Evolutionary conservation across 2,113 vertebrate genomes (phyloP), one percentile per base, ranked within the genome.

Genomic region (Xiphias gladius): DNA sequence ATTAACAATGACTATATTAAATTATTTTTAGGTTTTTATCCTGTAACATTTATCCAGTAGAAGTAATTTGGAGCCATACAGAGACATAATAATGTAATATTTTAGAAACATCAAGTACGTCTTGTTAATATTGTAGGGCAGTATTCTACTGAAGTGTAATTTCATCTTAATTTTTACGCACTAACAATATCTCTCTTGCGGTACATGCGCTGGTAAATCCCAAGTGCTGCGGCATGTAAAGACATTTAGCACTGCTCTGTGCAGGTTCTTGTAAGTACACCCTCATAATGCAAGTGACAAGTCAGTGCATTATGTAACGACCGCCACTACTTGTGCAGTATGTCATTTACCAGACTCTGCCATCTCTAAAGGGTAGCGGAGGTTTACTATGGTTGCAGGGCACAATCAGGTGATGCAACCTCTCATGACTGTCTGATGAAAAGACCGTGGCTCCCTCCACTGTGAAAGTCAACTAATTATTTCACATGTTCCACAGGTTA

Each of bases 401-500:
- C 73, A 57, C 79, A 78, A 83, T 83, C 85, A 76, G 58, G 32
- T 90, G 90, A 90, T 72, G 84, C 89, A 90, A 89, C 75, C 30
- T 64, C 50, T 12, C 75, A 43, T 28, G 64, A 35, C 68, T 73
- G 68, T 30, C 13, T 80, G 89, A 93, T 89, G 79, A 92, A 90
- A 90, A 79, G 81, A 62, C 41, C 0, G 6, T 0, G 4, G 22
- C n/a, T 13, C 39, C 28, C 71, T 24, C 46, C 28, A 8, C 74
- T 37, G 3, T 6, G 76, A 85, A 55, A 70, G n/a, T 50, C 82
- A 41, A 83, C 81, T 87, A 86, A 87, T 85, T 86, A 86, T 86
- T 69, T 73, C 61, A 75, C 79, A 78, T 88, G 84, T 92, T 69
- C 9, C 72, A 80, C 66, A 85, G 79, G 83, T 89, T 81, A 91